Base-by-base conservation (phyloP, 2,113 vertebrate species). In the Hylia prasina region DNA sequence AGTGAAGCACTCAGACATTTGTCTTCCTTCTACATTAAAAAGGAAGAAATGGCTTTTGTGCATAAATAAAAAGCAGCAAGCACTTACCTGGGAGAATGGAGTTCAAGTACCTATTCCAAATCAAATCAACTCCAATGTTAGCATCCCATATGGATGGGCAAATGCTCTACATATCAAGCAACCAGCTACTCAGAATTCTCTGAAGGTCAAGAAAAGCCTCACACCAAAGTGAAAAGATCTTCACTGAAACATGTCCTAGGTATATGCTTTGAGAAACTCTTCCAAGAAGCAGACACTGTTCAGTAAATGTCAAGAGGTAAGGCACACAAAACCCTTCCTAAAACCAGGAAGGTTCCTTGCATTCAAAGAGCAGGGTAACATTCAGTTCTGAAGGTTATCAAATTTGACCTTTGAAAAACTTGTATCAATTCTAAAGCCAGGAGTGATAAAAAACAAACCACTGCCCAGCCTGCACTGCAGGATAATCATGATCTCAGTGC, bases 61-160 rank as follows among this genome's bases (percentile, higher is more conserved):
- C 42, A 93, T 73, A 95, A 91, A 86, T 86, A 79, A 95, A 69
- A 83, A 80, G 96, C 37, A 66, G 58, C 31, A 87, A 77, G 64
- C 80, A 89, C 76, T 92, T 51, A 83, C 5, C 28, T 42, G 79
- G 45, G 58, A 92, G 54, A 92, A 77, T 17, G 0, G 2, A 92
- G 54, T 83, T 89, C 80, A 65, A 95, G 66, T n/a, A 73, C 54
- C 28, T 57, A 58, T 57, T 93, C 66, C 78, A 85, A 84, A 94
- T 90, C 51, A 76, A 82, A 69, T 76, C 58, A 66, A 47, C 65
- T 69, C 77, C 28, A 69, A 23, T 17, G 87, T 53, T 61, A 80
- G 54, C 44, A 87, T 58, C 73, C 68, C 68, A 63, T 31, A 70
- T 6, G 69, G 71, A 72, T 33, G 19, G 27, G 86, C 58, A 92